Percentiles rank a stretch among this genome's conserved stretches.
These are phyloP conservation scores for Probaryconus sp. DNA, from an alignment of 1,140 invertebrate species.

Conservation along the genomic window DNA sequence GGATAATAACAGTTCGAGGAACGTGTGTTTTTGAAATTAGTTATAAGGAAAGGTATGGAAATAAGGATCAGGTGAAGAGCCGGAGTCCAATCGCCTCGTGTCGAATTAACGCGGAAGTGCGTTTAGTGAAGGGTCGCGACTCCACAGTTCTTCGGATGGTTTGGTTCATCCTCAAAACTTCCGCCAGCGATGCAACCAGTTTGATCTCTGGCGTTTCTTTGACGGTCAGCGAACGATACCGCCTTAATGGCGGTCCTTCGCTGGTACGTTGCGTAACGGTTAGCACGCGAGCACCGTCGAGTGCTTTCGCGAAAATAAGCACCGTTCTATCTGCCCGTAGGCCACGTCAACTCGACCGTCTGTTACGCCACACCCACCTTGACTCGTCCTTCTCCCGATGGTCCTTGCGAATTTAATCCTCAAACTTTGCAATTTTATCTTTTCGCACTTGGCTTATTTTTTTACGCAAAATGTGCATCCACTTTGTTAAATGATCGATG, in stretches of 20 bases:
- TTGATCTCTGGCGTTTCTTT: slow-evolving; percentile 26
- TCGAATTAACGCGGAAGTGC: slow-evolving; percentile 41
- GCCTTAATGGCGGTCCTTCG: slow-evolving; percentile 20
- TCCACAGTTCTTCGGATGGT: slow-evolving; percentile 4
- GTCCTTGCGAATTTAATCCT: no score
- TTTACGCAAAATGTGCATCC: no score
- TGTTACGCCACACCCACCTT: background rate
- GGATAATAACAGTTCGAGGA: no score
- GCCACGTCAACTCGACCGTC: background rate
- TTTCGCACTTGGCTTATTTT: no score
- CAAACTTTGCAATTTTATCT: no score
- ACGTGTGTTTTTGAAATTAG: no score
- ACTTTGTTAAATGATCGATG: no score
- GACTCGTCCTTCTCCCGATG: no score
- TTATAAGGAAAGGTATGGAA: slow-evolving; percentile 11
- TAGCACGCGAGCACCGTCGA: slow-evolving; percentile 19
- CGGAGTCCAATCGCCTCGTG: background rate
- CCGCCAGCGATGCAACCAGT: slow-evolving; percentile 43
- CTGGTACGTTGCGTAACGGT: slow-evolving; percentile 23
- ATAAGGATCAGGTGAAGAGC: slow-evolving; percentile 2
- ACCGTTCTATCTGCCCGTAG: background rate
- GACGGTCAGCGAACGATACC: background rate
- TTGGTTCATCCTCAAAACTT: slow-evolving; percentile 32
- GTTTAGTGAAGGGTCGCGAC: slow-evolving; percentile 27
- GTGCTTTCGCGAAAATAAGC: background rate